Conservation (phyloP, 2,888 invertebrate genomes). For the Ophion ellenae region DNA sequence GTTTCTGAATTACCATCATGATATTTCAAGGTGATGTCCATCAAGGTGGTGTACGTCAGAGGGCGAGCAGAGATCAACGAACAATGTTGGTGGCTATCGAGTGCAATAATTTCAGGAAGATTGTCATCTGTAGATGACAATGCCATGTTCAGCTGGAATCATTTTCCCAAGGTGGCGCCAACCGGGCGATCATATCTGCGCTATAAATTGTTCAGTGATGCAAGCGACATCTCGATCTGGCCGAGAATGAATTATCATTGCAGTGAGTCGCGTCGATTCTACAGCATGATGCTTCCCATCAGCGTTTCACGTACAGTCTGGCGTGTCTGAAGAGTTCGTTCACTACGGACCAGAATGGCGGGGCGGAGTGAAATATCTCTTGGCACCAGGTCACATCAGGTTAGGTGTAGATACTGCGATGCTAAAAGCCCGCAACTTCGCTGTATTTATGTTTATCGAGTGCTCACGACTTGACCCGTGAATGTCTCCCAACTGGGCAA, state of each 20-base stretch:
- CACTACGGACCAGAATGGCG: constrained; percentile 44
- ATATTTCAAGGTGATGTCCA: background rate
- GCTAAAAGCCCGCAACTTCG: constrained; percentile 45
- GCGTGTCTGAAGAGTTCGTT: constrained; percentile 35
- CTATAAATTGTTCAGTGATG: background rate
- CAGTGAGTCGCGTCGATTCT: constrained; percentile 17
- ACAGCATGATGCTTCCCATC: constrained; percentile 2
- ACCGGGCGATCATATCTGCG: background rate
- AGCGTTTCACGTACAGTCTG: background rate
- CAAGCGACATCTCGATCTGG: background rate
- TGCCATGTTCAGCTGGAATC: background rate
- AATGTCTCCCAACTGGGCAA: constrained; percentile 41
- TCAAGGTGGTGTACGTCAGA: too few species aligned
- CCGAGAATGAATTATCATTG: background rate
- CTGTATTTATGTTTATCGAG: constrained; percentile 6
- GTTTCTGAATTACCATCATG: background rate
- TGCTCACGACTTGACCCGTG: constrained; percentile 37
- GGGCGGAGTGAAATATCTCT: constrained; percentile 61
- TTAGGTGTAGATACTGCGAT: constrained; percentile 37
- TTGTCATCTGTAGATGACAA: background rate
- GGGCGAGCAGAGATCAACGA: background rate
- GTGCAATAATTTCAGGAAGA: background rate
- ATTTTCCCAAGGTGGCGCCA: background rate
- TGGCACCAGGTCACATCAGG: constrained; percentile 51
- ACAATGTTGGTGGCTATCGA: background rate